These are phyloP conservation scores for Trichonephila clavipes DNA, from an alignment of 1,140 invertebrate species.

Conservation along the genomic window DNA sequence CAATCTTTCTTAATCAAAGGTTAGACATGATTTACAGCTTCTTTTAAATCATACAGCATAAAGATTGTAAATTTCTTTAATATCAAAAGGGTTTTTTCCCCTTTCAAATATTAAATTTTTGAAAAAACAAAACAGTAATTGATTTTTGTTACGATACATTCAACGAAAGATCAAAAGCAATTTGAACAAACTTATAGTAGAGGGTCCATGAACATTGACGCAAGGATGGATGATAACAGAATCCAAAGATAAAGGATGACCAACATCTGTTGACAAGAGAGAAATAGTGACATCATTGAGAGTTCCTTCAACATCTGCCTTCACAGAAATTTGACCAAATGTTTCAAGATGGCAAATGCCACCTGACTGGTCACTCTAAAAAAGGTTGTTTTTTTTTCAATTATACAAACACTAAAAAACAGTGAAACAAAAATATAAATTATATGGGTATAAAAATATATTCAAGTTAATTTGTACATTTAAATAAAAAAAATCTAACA, in stretches of 20 bases:
- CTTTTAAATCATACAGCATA: not conserved
- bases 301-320: constrained; percentile 56
- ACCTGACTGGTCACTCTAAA: constrained; percentile 49
- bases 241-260: constrained; percentile 49
- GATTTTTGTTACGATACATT: too few relatives aligned
- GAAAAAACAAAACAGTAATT: too few relatives aligned
- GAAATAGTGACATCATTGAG: constrained; percentile 38
- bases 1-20: too few relatives aligned
- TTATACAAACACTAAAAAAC: too few relatives aligned
- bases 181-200: not conserved
- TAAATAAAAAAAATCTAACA: too few relatives aligned
- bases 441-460: not conserved
- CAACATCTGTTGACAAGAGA: not conserved
- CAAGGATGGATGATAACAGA: constrained; percentile 65
- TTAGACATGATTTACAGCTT: too few relatives aligned
- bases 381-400: not conserved
- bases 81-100: not conserved
- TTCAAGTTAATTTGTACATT: too few relatives aligned
- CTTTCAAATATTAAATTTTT: too few relatives aligned
- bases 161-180: too few relatives aligned
- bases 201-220: constrained; percentile 16
- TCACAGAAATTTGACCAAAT: constrained; percentile 66
- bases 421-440: not conserved
- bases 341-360: constrained; percentile 38
- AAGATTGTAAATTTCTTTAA: not conserved